Conservation (phyloP, 1,140 invertebrate species). For the Chrysopa pallens region DNA sequence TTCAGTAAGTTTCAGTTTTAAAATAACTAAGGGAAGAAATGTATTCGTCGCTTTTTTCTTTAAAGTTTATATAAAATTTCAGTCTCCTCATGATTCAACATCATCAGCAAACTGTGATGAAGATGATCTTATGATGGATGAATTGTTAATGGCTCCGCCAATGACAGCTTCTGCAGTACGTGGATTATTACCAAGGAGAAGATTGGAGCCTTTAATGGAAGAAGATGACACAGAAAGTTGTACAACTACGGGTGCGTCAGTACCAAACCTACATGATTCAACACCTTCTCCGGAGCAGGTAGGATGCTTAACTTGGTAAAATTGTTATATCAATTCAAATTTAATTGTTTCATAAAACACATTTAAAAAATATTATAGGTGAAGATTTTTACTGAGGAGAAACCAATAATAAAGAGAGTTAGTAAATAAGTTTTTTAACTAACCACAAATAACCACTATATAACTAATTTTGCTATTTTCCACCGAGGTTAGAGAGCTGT, state of each 20-base stretch:
- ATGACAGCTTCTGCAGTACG: conserved; percentile 42
- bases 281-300: conserved; percentile 35
- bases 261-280: conserved; percentile 15
- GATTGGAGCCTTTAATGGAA: conserved; percentile 46
- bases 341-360: too few species aligned
- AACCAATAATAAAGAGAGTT: too few species aligned
- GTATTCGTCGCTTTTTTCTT: background rate
- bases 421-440: too few species aligned
- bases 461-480: too few species aligned
- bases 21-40: background rate
- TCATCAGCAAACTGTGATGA: conserved; percentile 45
- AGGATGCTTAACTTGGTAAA: conserved; percentile 8
- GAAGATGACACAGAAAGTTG: conserved; percentile 34
- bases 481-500: too few species aligned
- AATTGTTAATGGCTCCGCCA: conserved; percentile 46
- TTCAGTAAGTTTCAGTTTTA: conserved; percentile 29
- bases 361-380: too few species aligned
- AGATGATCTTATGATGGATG: conserved; percentile 52
- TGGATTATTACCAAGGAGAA: conserved; percentile 41
- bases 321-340: too few species aligned
- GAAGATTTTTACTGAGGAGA: too few species aligned
- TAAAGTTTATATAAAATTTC: conserved; percentile 1
- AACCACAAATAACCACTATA: too few species aligned
- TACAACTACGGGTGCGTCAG: conserved; percentile 14
- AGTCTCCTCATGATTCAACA: conserved; percentile 33